Evolutionary conservation across 2,113 vertebrate genomes (phyloP), one percentile per base, ranked within the genome.

Genomic region (Pseudonaja textilis): DNA sequence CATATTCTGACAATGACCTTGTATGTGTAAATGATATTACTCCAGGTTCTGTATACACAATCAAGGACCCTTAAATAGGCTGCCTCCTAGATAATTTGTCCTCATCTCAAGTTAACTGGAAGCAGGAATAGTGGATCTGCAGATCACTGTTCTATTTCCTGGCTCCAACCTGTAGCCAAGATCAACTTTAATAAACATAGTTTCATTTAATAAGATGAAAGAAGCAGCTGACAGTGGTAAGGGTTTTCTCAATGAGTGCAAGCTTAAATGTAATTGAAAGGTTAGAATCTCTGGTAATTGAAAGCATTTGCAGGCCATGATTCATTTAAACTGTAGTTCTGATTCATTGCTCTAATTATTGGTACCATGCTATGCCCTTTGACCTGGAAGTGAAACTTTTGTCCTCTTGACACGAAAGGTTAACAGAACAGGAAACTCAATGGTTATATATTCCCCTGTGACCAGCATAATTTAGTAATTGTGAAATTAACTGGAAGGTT

Each of bases 341-440:
- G 97, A 97, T 97, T 97, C 97, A 97, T 97, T 95, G 91, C 97
- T 98, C 97, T 98, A 97, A 98, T 98, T 98, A 98, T 98, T 97
- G 98, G 98, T 98, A 97, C 98, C 97, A 97, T 61, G 96, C 97
- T 95, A 97, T 97, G 98, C 98, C 98, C 98, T 99, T 98, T 99
- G 99, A 98, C 98, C 98, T 98, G 98, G 98, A 98, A 98, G 98
- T 98, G 98, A 98, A 99, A 97, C 97, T 96, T 92, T 94, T 97
- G 97, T 97, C 97, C 97, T 97, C 91, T 97, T 98, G 97, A 98
- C 98, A 98, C 97, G 96, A 98, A 96, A 98, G 99, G 99, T 99
- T 98, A 99, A 98, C 94, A 95, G 98, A 97, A 97, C 99, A 99
- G 99, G 99, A 99, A 99, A 97, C 97, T 93, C 69, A 98, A 98